These are phyloP conservation scores for Thyatira batis DNA, from an alignment of 2,888 invertebrate genomes.

Conservation along the genomic window DNA sequence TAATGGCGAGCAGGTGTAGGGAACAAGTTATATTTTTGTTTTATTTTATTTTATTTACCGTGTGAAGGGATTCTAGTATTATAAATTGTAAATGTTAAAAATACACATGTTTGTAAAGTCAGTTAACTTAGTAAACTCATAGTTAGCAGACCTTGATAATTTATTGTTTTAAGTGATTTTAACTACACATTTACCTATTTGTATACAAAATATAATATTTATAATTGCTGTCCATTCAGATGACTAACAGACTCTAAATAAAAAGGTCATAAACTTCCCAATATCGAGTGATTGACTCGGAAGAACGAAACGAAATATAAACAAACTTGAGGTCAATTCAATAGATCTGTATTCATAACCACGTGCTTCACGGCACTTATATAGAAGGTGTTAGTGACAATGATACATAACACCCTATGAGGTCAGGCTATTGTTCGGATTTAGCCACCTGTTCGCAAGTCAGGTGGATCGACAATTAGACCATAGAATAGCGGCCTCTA, in stretches of 20 bases:
- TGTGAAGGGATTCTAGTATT: background rate
- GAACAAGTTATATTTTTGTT: background rate
- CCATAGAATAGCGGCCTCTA: background rate
- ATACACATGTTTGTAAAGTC: too few species aligned
- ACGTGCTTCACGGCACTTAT: slow-evolving; percentile 24
- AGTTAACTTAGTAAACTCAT: too few species aligned
- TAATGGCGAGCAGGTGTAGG: background rate
- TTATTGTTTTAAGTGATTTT: too few species aligned
- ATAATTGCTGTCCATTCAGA: background rate
- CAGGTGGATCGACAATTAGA: background rate
- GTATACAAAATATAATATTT: too few species aligned
- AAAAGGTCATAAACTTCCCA: background rate
- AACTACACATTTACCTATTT: too few species aligned
- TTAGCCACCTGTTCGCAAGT: slow-evolving; percentile 22
- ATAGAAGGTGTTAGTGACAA: slow-evolving; percentile 32
- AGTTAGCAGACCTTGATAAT: too few species aligned
- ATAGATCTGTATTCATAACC: slow-evolving; percentile 44
- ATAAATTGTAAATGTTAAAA: background rate
- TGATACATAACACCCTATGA: slow-evolving; percentile 47
- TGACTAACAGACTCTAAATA: background rate
- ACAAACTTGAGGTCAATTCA: slow-evolving; percentile 48
- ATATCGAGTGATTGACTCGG: slow-evolving; percentile 33
- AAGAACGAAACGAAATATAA: slow-evolving; percentile 44
- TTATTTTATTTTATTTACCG: background rate
- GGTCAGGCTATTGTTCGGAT: slow-evolving; percentile 57